These are phyloP conservation scores for Rana temporaria DNA, from an alignment of 2,113 vertebrate genomes.

Conservation along the genomic window DNA sequence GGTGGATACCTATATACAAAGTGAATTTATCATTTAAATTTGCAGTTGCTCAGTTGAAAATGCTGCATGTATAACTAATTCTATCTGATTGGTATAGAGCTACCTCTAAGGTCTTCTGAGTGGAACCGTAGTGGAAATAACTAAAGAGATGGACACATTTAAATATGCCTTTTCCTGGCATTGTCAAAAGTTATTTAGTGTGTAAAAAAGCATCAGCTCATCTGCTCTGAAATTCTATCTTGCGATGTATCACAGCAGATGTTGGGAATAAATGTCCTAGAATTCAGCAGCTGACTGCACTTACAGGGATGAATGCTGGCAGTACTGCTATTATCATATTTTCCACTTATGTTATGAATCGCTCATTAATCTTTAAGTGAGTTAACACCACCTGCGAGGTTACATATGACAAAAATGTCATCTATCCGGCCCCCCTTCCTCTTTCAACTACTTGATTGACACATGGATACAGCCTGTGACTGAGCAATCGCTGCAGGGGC, in stretches of 20 bases:
- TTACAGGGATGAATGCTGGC: not conserved
- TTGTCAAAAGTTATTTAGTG: not conserved
- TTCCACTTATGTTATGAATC: constrained; percentile 38
- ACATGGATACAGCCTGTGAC: constrained; percentile 71
- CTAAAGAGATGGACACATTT: not conserved
- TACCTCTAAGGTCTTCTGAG: not conserved
- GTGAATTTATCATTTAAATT: too few relatives aligned
- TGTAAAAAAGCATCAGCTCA: not conserved
- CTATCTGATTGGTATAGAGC: too few relatives aligned
- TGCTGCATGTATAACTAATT: too few relatives aligned
- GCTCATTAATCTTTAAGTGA: constrained; percentile 45
- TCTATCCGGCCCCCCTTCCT: constrained; percentile 42
- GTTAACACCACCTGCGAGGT: constrained; percentile 67
- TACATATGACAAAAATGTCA: constrained; percentile 58
- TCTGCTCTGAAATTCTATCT: not conserved
- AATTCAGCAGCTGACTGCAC: not conserved
- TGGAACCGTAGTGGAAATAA: not conserved
- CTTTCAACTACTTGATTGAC: constrained; percentile 65
- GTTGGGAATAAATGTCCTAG: not conserved
- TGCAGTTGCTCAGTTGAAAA: too few relatives aligned
- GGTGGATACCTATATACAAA: too few relatives aligned
- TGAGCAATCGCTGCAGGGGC: constrained; percentile 65
- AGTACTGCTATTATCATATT: constrained; percentile 18
- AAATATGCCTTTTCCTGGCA: not conserved
- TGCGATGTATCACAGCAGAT: constrained; percentile 6